Conservation (phyloP, 2,888 invertebrate genomes). For the Mythimna albipuncta region DNA sequence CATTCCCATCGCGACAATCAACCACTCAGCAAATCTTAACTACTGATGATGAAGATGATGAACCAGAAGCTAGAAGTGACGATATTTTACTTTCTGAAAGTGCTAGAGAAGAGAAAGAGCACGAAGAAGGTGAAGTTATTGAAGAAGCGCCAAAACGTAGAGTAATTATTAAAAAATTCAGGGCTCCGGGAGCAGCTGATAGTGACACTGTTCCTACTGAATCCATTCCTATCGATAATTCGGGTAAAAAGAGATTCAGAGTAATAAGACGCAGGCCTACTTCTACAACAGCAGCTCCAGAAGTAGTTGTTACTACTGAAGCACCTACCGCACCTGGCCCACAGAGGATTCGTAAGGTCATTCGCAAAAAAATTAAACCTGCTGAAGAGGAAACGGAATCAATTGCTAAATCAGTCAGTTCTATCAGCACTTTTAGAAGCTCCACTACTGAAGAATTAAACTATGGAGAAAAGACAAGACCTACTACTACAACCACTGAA, state of each 20-base stretch:
- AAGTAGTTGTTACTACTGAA: conserved; percentile 65
- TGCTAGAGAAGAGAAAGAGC: conserved; percentile 87
- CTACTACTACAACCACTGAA: conserved; percentile 64
- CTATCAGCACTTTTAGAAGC: conserved; percentile 67
- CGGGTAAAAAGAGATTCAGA: conserved; percentile 81
- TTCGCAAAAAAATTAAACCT: conserved; percentile 82
- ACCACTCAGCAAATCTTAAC: conserved; percentile 74
- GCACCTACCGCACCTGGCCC: conserved; percentile 54
- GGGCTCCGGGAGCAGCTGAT: conserved; percentile 67
- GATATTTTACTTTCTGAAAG: conserved; percentile 88
- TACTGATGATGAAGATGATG: conserved; percentile 75
- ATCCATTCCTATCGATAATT: conserved; percentile 75
- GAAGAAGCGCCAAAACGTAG: conserved; percentile 73
- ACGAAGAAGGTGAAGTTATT: conserved; percentile 73
- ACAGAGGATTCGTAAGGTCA: conserved; percentile 82
- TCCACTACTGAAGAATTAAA: conserved; percentile 73
- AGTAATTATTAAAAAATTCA: conserved; percentile 77
- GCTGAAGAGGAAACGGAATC: conserved; percentile 75
- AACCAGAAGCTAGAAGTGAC: conserved; percentile 79
- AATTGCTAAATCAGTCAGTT: conserved; percentile 73
- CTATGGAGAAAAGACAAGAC: conserved; percentile 81
- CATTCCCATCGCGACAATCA: conserved; percentile 75
- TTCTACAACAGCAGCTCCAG: conserved; percentile 69
- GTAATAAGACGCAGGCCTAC: conserved; percentile 82
- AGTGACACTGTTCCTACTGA: conserved; percentile 72